Percentiles rank a stretch among this genome's conserved stretches.
Conservation (phyloP, 2,797 vertebrate genomes). For the Synaphobranchus kaupii region DNA sequence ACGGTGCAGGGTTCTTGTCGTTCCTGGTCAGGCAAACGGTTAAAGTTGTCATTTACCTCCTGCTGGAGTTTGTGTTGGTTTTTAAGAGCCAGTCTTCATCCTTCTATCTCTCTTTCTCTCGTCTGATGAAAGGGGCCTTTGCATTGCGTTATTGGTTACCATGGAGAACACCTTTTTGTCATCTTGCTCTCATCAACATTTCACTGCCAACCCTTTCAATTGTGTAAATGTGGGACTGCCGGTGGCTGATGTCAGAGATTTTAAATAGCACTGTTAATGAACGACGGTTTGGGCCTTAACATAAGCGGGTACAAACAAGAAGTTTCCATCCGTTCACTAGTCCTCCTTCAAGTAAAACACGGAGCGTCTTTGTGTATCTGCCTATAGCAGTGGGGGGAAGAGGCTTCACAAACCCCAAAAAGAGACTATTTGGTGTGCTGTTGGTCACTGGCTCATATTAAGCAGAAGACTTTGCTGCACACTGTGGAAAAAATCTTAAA, state of each 20-base stretch:
- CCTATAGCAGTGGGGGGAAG: neutral
- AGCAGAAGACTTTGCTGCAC: neutral
- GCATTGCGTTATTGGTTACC: neutral
- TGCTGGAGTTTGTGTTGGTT: neutral
- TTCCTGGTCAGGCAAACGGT: neutral
- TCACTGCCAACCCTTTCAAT: neutral
- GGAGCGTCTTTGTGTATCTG: neutral
- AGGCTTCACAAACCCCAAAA: neutral
- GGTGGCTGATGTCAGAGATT: neutral
- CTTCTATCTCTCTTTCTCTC: neutral
- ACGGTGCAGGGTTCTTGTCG: neutral
- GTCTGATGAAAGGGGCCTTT: neutral
- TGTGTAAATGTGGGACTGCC: neutral
- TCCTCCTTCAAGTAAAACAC: neutral
- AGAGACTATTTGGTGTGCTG: neutral
- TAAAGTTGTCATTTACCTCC: constrained; percentile 9
- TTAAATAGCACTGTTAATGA: neutral
- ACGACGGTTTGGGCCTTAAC: neutral
- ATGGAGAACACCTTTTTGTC: neutral
- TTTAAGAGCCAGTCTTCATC: neutral
- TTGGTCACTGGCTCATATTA: neutral
- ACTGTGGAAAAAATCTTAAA: neutral
- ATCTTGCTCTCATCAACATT: neutral
- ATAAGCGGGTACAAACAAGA: neutral
- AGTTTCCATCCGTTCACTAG: neutral